Evolutionary conservation across 1,140 invertebrate species (phyloP).

Genomic region (Streblospio benedicti): DNA sequence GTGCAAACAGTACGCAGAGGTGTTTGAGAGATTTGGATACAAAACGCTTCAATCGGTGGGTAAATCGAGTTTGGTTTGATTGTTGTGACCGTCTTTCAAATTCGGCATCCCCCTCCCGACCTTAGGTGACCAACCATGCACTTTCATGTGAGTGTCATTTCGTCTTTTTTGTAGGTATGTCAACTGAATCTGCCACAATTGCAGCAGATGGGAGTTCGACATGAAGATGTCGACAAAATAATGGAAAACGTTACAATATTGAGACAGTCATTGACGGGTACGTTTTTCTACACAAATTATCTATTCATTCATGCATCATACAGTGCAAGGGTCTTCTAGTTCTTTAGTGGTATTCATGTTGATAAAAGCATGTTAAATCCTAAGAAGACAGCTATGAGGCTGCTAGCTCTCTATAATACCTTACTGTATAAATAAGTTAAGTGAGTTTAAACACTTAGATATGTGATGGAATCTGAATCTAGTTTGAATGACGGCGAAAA

Average conservation of each 20-base stretch:
- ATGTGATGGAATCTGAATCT: no score
- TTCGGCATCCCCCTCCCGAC: neutral
- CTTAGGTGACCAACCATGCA: neutral
- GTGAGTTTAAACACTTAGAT: no score
- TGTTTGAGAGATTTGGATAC: constrained; percentile 38
- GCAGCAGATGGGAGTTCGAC: constrained; percentile 38
- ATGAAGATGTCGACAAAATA: constrained; percentile 39
- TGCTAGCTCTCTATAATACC: no score
- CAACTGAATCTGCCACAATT: constrained; percentile 36
- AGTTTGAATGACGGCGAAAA: no score
- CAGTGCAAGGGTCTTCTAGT: no score
- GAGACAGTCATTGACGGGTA: constrained; percentile 36
- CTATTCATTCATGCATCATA: neutral
- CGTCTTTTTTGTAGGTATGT: constrained; percentile 35
- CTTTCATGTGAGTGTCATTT: neutral
- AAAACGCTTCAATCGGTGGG: constrained; percentile 42
- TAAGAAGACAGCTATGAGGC: no score
- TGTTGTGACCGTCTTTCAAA: neutral
- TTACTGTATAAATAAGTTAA: no score
- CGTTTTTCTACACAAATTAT: constrained; percentile 10
- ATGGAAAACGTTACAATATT: constrained; percentile 40
- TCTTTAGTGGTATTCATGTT: no score
- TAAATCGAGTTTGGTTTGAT: neutral
- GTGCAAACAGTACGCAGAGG: constrained; percentile 41
- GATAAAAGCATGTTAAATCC: no score